These are phyloP conservation scores for Monochamus alternatus DNA, from an alignment of 2,888 invertebrate genomes.

Conservation along the genomic window DNA sequence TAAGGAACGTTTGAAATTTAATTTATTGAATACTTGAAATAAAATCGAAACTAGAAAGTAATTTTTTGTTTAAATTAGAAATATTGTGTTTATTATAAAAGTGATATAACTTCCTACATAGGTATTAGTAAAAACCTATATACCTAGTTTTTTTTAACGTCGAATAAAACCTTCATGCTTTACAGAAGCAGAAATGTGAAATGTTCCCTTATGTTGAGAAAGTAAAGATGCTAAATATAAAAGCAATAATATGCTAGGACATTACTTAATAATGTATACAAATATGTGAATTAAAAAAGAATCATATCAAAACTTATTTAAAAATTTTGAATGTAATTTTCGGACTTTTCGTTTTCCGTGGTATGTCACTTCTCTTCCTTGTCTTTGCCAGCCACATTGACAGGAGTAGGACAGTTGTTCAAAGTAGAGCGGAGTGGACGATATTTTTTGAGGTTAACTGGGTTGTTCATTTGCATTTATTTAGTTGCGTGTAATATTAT, in stretches of 20 bases:
- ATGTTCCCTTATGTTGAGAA: too few species aligned
- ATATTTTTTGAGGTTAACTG: constrained; percentile 12
- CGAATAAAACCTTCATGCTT: too few species aligned
- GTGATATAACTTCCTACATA: background rate
- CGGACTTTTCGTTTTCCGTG: background rate
- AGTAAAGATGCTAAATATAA: too few species aligned
- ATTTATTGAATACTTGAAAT: background rate
- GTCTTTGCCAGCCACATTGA: background rate
- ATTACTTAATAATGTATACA: too few species aligned
- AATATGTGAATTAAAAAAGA: background rate
- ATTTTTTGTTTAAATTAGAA: too few species aligned
- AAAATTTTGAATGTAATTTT: background rate
- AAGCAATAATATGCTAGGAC: too few species aligned
- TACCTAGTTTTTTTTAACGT: too few species aligned
- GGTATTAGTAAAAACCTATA: background rate
- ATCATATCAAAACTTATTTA: background rate
- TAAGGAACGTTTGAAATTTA: background rate
- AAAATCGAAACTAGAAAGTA: background rate
- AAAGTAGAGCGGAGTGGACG: background rate
- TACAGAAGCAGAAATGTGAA: too few species aligned
- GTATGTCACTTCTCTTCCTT: background rate
- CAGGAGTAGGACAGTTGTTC: background rate
- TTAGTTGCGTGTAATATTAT: constrained; percentile 11
- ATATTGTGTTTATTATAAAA: background rate
- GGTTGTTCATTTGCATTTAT: background rate